Conservation (phyloP, 1,140 invertebrate genomes). For the Hyposmocoma kahamanoa region DNA sequence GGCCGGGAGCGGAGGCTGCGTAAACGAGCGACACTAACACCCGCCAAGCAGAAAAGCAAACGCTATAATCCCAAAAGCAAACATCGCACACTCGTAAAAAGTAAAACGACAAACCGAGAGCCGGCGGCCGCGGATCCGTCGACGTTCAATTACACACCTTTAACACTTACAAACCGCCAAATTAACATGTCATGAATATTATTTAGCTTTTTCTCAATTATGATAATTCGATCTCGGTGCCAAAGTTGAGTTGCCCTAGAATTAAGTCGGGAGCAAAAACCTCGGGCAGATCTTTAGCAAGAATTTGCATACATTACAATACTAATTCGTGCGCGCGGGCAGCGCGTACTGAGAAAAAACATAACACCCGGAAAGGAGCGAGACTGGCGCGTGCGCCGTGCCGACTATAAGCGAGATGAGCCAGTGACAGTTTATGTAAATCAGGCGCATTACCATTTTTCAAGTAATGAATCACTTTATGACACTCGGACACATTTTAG, state of each 20-base stretch:
- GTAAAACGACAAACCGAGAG: slow-evolving; percentile 30
- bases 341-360: slow-evolving; percentile 25
- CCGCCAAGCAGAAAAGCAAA: slow-evolving; percentile 7
- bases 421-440: slow-evolving; percentile 16
- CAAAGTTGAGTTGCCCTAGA: slow-evolving; percentile 39
- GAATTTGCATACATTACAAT: slow-evolving; percentile 53
- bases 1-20: not conserved
- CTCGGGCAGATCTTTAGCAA: slow-evolving; percentile 41
- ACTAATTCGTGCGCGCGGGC: slow-evolving; percentile 28
- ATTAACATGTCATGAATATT: slow-evolving; percentile 70
- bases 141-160: slow-evolving; percentile 50
- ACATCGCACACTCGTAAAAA: slow-evolving; percentile 33
- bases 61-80: slow-evolving; percentile 27
- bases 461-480: slow-evolving; percentile 21
- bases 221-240: slow-evolving; percentile 38
- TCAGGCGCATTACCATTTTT: slow-evolving; percentile 22
- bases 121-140: slow-evolving; percentile 17
- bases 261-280: slow-evolving; percentile 46
- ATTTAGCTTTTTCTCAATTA: slow-evolving; percentile 59
- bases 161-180: slow-evolving; percentile 52
- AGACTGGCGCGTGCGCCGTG: slow-evolving; percentile 33
- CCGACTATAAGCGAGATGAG: slow-evolving; percentile 4
- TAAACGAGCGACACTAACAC: slow-evolving; percentile 3
- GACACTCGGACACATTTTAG: not conserved
- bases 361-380: slow-evolving; percentile 21